A percentile compares a stretch with the other conserved stretches of the same genome.
phyloP scores from a whole-genome alignment of 1,140 invertebrate genomes.

The Dendrolimus kikuchii region DNA sequence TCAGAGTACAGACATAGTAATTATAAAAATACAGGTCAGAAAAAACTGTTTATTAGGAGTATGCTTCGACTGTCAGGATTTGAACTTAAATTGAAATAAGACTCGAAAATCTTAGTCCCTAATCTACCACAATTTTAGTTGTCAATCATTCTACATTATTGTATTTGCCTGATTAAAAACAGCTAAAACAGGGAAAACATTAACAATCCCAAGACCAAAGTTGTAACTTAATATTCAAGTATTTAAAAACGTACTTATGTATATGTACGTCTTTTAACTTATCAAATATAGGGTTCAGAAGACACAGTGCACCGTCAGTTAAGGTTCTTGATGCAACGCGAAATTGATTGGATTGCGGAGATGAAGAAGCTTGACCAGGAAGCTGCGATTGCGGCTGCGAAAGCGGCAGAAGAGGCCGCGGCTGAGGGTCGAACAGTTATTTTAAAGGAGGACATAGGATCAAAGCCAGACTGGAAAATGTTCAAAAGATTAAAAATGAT shows the following conservation, averaged over 20 bases:
- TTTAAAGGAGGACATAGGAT: slow-evolving; percentile 3
- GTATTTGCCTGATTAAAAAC: too few species aligned
- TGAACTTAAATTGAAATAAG: too few species aligned
- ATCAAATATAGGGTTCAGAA: slow-evolving; percentile 54
- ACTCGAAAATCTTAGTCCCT: too few species aligned
- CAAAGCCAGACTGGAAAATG: slow-evolving; percentile 25
- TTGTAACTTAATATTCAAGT: not conserved
- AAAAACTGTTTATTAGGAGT: too few species aligned
- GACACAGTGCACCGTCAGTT: slow-evolving; percentile 60
- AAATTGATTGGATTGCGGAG: slow-evolving; percentile 33
- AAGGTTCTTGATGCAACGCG: slow-evolving; percentile 48
- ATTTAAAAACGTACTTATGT: not conserved
- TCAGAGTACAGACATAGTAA: too few species aligned
- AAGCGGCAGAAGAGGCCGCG: slow-evolving; percentile 12
- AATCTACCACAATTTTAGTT: too few species aligned
- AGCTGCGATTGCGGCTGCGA: not conserved
- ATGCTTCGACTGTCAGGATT: too few species aligned
- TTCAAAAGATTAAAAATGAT: slow-evolving; percentile 45
- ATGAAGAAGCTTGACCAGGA: slow-evolving; percentile 28
- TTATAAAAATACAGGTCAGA: too few species aligned
- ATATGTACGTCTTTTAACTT: not conserved
- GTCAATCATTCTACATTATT: too few species aligned
- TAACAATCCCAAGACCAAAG: not conserved
- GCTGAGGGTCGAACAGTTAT: slow-evolving; percentile 19
- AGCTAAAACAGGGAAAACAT: too few species aligned